Evolutionary conservation across 2,113 vertebrate species (phyloP).

Genomic region (Pomatorhinus ruficollis): DNA sequence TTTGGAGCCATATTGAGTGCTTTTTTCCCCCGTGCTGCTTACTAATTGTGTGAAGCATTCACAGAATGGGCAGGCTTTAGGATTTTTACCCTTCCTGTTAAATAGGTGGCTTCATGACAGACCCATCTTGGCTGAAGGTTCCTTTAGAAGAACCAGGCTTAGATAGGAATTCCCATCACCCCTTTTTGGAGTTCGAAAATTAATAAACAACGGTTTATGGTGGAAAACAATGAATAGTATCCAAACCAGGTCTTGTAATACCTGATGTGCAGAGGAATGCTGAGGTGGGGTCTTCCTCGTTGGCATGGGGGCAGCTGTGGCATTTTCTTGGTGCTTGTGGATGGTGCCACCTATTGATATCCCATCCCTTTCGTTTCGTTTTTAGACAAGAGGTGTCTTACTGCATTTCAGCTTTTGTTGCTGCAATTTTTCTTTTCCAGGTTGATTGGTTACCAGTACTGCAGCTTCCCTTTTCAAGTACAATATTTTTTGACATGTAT

Average conservation of each 20-base stretch:
- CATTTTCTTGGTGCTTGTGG: not conserved
- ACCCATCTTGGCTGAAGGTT: not conserved
- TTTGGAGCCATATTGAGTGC: not conserved
- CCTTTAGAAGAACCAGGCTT: not conserved
- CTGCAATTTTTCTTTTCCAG: not conserved
- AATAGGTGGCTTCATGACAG: not conserved
- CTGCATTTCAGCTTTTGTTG: not conserved
- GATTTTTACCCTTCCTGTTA: not conserved
- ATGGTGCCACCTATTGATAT: constrained; percentile 54
- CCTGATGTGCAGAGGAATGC: not conserved
- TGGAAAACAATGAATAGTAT: not conserved
- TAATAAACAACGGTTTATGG: not conserved
- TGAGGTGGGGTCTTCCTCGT: not conserved
- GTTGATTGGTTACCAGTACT: not conserved
- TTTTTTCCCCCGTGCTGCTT: not conserved
- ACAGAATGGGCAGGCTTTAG: not conserved
- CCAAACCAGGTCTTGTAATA: not conserved
- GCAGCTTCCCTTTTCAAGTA: not conserved
- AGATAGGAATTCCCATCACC: not conserved
- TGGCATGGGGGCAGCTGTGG: not conserved
- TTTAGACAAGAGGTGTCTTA: not conserved
- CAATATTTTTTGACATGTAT: not conserved
- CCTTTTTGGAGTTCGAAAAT: not conserved
- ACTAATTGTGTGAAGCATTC: not conserved
- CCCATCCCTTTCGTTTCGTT: not conserved